phyloP scores from a whole-genome alignment of 2,113 vertebrate species.

The Nibea albiflora region DNA sequence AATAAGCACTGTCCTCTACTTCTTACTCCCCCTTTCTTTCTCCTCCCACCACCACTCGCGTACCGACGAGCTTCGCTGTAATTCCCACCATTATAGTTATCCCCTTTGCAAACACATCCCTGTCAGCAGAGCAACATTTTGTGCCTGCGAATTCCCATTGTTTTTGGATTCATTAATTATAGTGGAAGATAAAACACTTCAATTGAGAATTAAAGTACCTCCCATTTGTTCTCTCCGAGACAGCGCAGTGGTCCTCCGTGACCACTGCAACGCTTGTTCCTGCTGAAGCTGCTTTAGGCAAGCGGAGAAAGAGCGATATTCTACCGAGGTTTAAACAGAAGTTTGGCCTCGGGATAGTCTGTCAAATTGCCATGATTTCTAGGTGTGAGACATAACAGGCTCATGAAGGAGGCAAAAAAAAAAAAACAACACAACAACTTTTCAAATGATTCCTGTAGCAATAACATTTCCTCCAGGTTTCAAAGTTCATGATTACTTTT shows the following conservation, averaged over 20 bases:
- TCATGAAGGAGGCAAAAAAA: neutral
- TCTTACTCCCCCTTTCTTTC: constrained; percentile 10
- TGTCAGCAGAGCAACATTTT: constrained; percentile 31
- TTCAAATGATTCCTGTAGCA: neutral
- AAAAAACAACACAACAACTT: neutral
- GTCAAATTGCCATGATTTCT: constrained; percentile 3
- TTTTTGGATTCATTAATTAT: constrained; percentile 24
- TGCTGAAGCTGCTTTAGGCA: constrained; percentile 17
- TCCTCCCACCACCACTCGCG: constrained; percentile 14
- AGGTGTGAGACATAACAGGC: neutral
- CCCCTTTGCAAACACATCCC: constrained; percentile 7
- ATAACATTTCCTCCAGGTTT: constrained; percentile 18
- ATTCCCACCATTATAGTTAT: neutral
- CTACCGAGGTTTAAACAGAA: neutral
- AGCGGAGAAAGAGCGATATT: neutral
- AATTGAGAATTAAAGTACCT: constrained; percentile 24
- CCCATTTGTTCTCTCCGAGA: constrained; percentile 19
- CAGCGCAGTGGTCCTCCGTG: constrained; percentile 14
- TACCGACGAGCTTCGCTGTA: neutral
- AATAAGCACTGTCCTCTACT: constrained; percentile 41
- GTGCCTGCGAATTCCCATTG: constrained; percentile 2
- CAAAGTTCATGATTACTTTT: constrained; percentile 28
- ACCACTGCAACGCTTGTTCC: neutral
- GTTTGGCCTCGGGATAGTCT: constrained; percentile 10
- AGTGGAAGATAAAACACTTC: constrained; percentile 23